Evolutionary conservation across 2,888 invertebrate species (phyloP).

Genomic region (Empis stercorea): DNA sequence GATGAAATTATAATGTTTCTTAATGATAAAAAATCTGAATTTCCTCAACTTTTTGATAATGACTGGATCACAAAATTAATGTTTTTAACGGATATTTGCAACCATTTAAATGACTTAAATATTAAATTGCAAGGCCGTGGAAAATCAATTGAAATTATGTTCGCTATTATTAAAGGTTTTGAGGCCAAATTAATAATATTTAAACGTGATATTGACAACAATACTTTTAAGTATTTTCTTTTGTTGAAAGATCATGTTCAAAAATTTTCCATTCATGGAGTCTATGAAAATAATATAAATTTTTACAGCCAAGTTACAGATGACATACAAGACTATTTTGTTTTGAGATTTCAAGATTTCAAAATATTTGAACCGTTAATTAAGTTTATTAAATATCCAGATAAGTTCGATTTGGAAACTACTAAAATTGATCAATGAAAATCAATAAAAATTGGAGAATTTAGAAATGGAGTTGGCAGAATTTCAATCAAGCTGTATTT

Average conservation of each 20-base stretch:
- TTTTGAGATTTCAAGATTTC: neutral
- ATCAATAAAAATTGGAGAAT: neutral
- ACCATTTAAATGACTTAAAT: neutral
- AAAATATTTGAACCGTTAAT: neutral
- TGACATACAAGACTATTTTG: neutral
- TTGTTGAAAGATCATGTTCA: conserved; percentile 1
- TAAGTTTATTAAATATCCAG: neutral
- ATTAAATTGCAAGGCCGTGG: neutral
- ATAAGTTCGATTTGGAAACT: neutral
- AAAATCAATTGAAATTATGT: neutral
- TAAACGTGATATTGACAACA: neutral
- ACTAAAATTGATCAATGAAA: neutral
- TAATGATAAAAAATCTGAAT: neutral
- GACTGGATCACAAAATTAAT: neutral
- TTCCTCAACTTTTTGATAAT: neutral
- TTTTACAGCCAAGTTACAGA: neutral
- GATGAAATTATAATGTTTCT: conserved; percentile 1
- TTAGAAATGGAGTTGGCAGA: neutral
- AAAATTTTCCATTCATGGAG: neutral
- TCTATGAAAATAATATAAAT: neutral
- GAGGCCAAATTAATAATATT: conserved; percentile 1
- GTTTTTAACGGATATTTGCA: neutral
- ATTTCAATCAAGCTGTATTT: neutral
- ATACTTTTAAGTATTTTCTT: neutral
- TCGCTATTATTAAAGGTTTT: neutral